Percentiles rank a stretch among this genome's conserved stretches.
Evolutionary conservation across 2,113 vertebrate species (phyloP).

Genomic region (Peromyscus polionotus): DNA sequence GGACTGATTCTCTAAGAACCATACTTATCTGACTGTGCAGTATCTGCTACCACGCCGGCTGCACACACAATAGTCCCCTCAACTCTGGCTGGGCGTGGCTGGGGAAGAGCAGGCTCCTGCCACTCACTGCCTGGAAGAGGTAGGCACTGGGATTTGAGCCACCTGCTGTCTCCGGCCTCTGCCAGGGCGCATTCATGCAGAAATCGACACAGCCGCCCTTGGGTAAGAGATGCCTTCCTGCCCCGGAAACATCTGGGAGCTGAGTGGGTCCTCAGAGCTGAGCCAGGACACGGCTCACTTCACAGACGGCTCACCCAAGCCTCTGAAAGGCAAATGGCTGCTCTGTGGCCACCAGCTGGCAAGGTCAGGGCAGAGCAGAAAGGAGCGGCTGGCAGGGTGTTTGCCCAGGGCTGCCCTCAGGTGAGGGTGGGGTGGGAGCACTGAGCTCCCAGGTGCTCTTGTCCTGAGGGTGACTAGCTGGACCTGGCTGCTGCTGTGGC

Average conservation of each 20-base stretch:
- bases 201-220: not conserved
- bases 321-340: not conserved
- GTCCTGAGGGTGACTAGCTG: not conserved
- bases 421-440: not conserved
- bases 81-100: no score
- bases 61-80: not conserved
- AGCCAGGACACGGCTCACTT: not conserved
- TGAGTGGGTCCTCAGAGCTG: not conserved
- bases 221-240: not conserved
- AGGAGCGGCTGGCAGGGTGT: accelerated
- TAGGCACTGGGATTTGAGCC: no score
- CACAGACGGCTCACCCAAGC: not conserved
- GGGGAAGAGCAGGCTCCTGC: not conserved
- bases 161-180: not conserved
- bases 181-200: not conserved
- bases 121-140: not conserved
- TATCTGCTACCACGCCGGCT: not conserved
- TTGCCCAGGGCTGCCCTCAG: not conserved
- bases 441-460: not conserved
- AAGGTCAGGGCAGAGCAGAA: not conserved
- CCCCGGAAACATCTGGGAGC: not conserved
- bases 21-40: not conserved
- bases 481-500: not conserved
- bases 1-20: not conserved
- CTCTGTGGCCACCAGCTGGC: not conserved